Evolutionary conservation across 1,140 invertebrate genomes (phyloP), one percentile per base, ranked within the genome.

Genomic region (Hylaeus volcanicus): DNA sequence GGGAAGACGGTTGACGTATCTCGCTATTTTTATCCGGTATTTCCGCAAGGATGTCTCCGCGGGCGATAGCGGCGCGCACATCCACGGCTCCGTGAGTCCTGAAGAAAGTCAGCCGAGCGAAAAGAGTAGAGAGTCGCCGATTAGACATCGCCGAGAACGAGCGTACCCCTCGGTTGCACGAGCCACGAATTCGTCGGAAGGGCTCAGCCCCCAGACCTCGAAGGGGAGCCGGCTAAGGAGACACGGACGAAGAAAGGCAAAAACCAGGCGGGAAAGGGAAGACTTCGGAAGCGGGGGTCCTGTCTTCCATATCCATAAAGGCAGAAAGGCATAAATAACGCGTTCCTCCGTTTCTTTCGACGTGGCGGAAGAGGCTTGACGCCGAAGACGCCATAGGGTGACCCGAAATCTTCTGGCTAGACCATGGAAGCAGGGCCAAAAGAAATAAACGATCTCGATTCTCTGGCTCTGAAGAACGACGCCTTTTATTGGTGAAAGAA

Each of bases 261-360:
- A 75, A 75, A 56, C 77, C n/a, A 11, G n/a, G 5, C 9, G 9
- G 15, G 26, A 48, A n/a, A 45, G 15, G 43, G 15, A 14, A 4
- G 37, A n/a, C 68, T 26, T 48, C 12, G 80, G 14, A 43, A 15
- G 53, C 51, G 60, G 68, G 61, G 3, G 43, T 15, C 53, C 72
- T 37, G 63, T 84, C 78, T 81, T 74, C 73, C 51, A 60, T 81
- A 72, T 63, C 75, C 83, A 86, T 76, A 74, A 82, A 82, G 61
- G 83, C 83, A 72, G 65, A 82, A 77, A 79, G 75, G 72, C 75
- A 82, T 86, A 85, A 86, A 85, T 86, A 86, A 86, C 77, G 75
- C 66, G 85, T 73, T 70, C 14, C 73, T 80, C 15, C 43, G 75
- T 86, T 82, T 85, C 79, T 76, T 79, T 53, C 70, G 5, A 63